Evolutionary conservation across 2,888 invertebrate species (phyloP).

Genomic region (Ophraella communa): DNA sequence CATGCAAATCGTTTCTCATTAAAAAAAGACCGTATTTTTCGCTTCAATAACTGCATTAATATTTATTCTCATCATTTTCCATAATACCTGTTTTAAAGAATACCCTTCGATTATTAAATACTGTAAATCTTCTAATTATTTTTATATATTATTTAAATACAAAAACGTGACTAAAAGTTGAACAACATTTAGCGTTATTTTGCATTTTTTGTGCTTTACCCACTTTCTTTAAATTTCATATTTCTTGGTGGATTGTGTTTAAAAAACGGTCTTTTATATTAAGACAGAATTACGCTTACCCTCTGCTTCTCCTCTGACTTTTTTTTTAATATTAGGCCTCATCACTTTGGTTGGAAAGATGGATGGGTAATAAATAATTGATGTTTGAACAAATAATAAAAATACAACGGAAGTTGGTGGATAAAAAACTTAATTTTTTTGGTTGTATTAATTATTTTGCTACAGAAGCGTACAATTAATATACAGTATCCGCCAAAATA

Average conservation of each 20-base stretch:
- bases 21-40: no score
- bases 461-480: no score
- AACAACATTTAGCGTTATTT: no score
- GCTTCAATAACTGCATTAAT: no score
- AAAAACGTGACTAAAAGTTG: no score
- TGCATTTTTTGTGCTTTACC: background rate
- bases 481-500: no score
- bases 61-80: no score
- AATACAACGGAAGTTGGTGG: slow-evolving; percentile 5
- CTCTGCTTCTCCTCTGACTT: background rate
- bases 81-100: no score
- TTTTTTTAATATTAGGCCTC: slow-evolving; percentile 12
- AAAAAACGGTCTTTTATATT: slow-evolving; percentile 1
- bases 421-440: slow-evolving; percentile 12
- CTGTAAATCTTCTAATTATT: no score
- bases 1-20: no score
- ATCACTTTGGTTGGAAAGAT: slow-evolving; percentile 5
- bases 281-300: background rate
- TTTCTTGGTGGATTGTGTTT: background rate
- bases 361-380: slow-evolving; percentile 19
- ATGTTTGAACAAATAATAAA: slow-evolving; percentile 11
- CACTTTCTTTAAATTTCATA: background rate
- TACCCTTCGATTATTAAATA: no score
- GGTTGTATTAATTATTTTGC: slow-evolving; percentile 21
- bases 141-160: no score